Evolutionary conservation across 2,888 invertebrate genomes (phyloP).

Genomic region (Caenorhabditis wallacei): DNA sequence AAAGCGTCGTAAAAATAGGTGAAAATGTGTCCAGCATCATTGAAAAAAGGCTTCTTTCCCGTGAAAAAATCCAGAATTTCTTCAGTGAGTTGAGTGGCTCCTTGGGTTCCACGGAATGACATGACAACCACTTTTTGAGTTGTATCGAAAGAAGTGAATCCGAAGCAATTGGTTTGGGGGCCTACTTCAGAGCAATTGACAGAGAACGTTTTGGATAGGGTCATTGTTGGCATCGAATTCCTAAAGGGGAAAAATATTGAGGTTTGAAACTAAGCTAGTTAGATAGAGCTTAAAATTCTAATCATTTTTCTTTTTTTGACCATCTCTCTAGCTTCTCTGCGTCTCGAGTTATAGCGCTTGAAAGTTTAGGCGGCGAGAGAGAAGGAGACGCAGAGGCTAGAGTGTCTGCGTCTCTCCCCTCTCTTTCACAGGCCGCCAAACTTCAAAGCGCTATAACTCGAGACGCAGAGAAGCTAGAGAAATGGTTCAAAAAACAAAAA

Average conservation of each 20-base stretch:
- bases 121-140: slow-evolving; percentile 64
- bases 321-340: too few species aligned
- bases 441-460: too few species aligned
- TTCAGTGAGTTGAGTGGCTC: slow-evolving; percentile 59
- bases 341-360: too few species aligned
- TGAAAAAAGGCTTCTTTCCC: slow-evolving; percentile 55
- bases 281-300: too few species aligned
- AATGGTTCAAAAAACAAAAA: too few species aligned
- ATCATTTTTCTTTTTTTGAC: too few species aligned
- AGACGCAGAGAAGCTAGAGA: too few species aligned
- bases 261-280: too few species aligned
- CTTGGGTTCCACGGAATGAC: slow-evolving; percentile 70
- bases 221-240: slow-evolving; percentile 57
- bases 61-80: slow-evolving; percentile 62
- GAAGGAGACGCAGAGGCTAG: too few species aligned
- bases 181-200: slow-evolving; percentile 57
- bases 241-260: slow-evolving; percentile 1
- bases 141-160: slow-evolving; percentile 58
- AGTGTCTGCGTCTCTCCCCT: too few species aligned
- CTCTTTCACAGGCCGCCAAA: too few species aligned
- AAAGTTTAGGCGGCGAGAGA: too few species aligned
- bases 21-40: slow-evolving; percentile 65
- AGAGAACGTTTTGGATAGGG: slow-evolving; percentile 40
- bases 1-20: slow-evolving; percentile 72
- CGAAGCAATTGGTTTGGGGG: slow-evolving; percentile 61